These are phyloP conservation scores for Mormyrus hasselquistii DNA, from an alignment of 2,797 vertebrate genomes.

Conservation along the genomic window DNA sequence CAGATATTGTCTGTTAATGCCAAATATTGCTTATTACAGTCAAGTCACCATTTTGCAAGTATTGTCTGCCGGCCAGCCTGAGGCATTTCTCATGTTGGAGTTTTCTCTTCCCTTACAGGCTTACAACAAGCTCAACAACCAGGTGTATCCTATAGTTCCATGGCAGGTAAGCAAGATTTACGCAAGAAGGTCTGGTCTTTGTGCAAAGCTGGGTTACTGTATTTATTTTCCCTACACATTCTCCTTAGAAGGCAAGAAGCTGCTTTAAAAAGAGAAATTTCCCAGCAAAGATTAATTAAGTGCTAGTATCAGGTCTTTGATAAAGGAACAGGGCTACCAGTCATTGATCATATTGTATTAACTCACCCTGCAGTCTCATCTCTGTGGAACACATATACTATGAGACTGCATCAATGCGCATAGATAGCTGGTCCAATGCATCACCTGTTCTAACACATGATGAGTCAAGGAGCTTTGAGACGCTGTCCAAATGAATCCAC, in stretches of 20 bases:
- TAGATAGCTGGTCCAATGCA: not conserved
- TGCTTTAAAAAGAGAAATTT: not conserved
- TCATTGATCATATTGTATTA: not conserved
- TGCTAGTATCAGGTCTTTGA: slow-evolving; percentile 5
- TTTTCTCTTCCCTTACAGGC: not conserved
- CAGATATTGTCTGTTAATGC: not conserved
- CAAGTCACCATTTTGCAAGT: not conserved
- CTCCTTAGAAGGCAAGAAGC: not conserved
- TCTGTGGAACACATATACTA: not conserved
- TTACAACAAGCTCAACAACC: not conserved
- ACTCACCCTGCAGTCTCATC: not conserved
- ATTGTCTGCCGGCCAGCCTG: not conserved
- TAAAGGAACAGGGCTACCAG: not conserved
- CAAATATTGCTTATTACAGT: not conserved
- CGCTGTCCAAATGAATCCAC: not conserved
- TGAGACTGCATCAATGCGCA: not conserved
- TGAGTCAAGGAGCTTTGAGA: not conserved
- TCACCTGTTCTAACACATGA: not conserved
- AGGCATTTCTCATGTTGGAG: not conserved
- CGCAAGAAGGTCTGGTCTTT: not conserved
- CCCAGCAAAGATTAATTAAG: slow-evolving; percentile 10
- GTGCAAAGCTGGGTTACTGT: not conserved
- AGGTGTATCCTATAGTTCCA: not conserved
- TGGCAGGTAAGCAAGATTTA: not conserved
- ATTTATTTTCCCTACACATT: not conserved